These are phyloP conservation scores for Ramphastos sulfuratus DNA, from an alignment of 2,113 vertebrate species.

Conservation along the genomic window DNA sequence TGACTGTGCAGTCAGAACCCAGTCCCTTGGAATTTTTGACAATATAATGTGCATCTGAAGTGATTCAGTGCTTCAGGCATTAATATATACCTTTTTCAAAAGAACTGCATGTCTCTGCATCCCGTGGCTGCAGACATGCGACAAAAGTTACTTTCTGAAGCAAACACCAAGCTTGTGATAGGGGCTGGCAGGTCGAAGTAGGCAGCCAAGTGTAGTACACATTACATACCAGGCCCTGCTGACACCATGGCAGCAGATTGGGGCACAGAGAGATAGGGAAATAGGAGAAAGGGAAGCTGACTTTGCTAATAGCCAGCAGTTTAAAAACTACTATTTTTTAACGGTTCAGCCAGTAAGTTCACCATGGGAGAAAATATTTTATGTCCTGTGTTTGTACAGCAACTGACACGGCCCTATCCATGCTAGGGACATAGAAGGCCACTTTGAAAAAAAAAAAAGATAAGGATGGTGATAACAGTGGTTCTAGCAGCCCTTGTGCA, in stretches of 20 bases:
- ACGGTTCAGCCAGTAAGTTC: neutral
- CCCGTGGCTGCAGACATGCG: fast-evolving
- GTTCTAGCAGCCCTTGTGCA: neutral
- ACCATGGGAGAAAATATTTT: neutral
- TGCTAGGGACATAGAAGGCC: neutral
- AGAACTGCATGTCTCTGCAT: neutral
- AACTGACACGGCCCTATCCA: neutral
- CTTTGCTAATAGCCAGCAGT: neutral
- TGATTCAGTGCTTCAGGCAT: neutral
- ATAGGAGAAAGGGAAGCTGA: neutral
- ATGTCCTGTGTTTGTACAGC: neutral
- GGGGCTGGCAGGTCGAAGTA: neutral
- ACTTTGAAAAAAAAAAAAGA: neutral
- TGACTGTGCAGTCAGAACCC: neutral
- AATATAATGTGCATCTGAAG: neutral
- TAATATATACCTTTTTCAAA: neutral
- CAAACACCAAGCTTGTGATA: neutral
- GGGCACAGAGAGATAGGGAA: neutral
- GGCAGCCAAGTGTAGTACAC: neutral
- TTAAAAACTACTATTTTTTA: neutral
- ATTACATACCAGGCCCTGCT: neutral
- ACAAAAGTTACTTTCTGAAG: neutral
- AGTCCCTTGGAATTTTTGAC: neutral
- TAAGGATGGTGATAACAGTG: neutral
- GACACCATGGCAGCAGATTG: fast-evolving